Base-by-base conservation (phyloP, 2,113 vertebrate genomes). In the Sapayoa aenigma region DNA sequence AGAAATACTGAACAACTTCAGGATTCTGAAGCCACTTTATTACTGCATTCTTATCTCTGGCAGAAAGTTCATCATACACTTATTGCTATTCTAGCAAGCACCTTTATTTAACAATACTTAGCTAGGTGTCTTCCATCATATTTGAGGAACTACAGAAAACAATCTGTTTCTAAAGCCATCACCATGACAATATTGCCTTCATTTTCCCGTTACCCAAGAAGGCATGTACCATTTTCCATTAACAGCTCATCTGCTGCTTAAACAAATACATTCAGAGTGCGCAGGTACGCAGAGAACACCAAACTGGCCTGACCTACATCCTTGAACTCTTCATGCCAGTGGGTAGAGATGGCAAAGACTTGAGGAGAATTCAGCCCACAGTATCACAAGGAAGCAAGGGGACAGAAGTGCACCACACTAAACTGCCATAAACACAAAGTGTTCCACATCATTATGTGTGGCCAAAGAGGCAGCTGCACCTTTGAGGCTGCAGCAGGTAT, bases 391-490 rank as follows among this genome's bases (percentile, higher is more conserved):
- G 46, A 47, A 21, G 46, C 46, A 47, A 47, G 53, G 14, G 9
- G 39, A 77, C 27, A 46, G 52, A 77, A 28, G 4, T 1, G 0
- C 24, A 42, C 53, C 46, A 30, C 5, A 4, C 2, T 5, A 4
- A 1, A 4, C 28, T 49, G n/a, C 11, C 73, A 66, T 24, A 9
- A 77, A 87, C 58, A 79, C 35, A 12, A 20, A n/a, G 47, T 1
- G 1, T n/a, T 67, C 35, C 42, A 46, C 4, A 5, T 18, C 30
- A 74, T 8, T 55, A 59, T 1, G 3, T 1, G 1, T 1, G 3
- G 71, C 28, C 39, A 63, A 71, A 50, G 44, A 83, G 31, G 47
- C 24, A 44, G 31, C 14, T 39, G 31, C 14, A 87, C 55, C 44
- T 80, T 58, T 2, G 2, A 20, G 17, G 47, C 2, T 44, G 20